Evolutionary conservation across 2,113 vertebrate species (phyloP).

Genomic region (Narcine bancroftii): DNA sequence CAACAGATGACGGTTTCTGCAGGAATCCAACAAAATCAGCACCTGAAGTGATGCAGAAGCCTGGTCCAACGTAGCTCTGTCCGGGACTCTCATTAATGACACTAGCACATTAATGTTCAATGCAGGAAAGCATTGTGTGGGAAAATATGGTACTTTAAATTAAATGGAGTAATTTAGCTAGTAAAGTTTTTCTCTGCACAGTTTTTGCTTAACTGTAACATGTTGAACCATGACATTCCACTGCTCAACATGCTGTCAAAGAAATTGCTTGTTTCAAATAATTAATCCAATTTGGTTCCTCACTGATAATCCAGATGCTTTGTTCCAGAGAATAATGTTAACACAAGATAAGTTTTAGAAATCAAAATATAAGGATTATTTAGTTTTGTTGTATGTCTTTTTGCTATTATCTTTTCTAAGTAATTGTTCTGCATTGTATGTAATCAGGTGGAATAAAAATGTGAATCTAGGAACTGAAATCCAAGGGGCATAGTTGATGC

Average conservation of each 20-base stretch:
- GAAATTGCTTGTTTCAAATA: not conserved
- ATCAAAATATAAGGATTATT: not conserved
- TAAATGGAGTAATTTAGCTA: not conserved
- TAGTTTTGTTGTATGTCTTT: not conserved
- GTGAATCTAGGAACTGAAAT: not conserved
- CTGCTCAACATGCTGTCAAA: not conserved
- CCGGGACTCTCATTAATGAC: not conserved
- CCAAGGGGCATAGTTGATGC: not conserved
- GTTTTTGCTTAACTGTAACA: not conserved
- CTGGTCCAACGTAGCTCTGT: not conserved
- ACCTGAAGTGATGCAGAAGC: slow-evolving; percentile 1
- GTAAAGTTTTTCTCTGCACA: not conserved
- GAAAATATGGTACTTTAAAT: not conserved
- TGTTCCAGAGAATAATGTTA: not conserved
- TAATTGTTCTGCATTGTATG: not conserved
- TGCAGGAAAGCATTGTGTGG: not conserved
- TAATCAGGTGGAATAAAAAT: not conserved
- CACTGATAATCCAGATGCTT: not conserved
- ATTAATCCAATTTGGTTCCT: not conserved
- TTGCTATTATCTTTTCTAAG: not conserved
- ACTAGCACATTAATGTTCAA: not conserved
- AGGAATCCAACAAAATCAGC: slow-evolving; percentile 3
- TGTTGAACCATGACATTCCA: not conserved
- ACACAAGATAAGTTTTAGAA: not conserved
- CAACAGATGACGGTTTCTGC: not conserved